phyloP scores from a whole-genome alignment of 2,113 vertebrate species.

The Dolichotis patagonum region DNA sequence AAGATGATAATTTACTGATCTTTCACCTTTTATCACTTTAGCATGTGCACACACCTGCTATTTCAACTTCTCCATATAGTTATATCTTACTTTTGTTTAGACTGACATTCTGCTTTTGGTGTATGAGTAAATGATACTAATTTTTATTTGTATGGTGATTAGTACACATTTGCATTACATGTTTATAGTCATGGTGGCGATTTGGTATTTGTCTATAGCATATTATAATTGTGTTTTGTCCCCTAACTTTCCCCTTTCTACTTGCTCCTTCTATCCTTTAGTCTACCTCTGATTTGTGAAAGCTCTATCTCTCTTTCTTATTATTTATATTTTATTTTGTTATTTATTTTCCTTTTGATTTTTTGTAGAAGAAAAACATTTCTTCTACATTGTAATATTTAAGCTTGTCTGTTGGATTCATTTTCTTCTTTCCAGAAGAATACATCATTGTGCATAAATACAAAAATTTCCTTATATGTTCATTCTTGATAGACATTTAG shows the following conservation, averaged over 20 bases:
- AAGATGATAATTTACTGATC: not conserved
- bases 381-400: too few species aligned
- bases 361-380: not conserved
- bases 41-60: not conserved
- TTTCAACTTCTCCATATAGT: not conserved
- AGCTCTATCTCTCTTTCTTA: not conserved
- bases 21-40: not conserved
- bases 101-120: slow-evolving; percentile 11
- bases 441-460: not conserved
- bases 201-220: not conserved
- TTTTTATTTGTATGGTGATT: not conserved
- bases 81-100: slow-evolving; percentile 34
- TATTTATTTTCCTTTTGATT: not conserved
- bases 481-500: not conserved
- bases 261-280: not conserved
- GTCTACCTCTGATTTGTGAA: not conserved
- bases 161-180: not conserved
- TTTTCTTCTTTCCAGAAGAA: not conserved
- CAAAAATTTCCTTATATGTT: not conserved
- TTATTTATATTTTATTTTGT: not conserved
- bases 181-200: not conserved
- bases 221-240: not conserved
- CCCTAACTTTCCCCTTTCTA: not conserved
- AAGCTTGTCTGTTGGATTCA: not conserved
- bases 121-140: not conserved